Percentiles rank a stretch among this genome's conserved stretches.
These are phyloP conservation scores for Liposcelis brunnea DNA, from an alignment of 2,888 invertebrate genomes.

Conservation along the genomic window DNA sequence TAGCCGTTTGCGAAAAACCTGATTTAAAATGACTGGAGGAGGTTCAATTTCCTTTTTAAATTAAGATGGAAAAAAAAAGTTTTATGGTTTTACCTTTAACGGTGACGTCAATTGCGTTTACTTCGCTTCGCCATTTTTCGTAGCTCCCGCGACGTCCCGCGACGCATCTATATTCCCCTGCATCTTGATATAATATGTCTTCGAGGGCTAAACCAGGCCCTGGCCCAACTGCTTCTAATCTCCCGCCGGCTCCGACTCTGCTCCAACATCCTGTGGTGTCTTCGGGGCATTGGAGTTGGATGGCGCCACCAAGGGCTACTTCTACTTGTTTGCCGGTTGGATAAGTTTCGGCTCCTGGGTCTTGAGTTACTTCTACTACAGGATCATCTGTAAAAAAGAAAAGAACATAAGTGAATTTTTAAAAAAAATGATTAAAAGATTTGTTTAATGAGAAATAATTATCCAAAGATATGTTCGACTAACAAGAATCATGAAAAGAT, in stretches of 20 bases:
- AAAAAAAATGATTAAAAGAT: neutral
- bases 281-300: constrained; percentile 69
- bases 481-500: no score
- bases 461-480: no score
- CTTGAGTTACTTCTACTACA: constrained; percentile 35
- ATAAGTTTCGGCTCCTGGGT: constrained; percentile 32
- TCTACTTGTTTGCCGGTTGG: constrained; percentile 27
- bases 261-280: constrained; percentile 48
- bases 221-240: constrained; percentile 30
- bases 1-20: no score
- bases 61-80: constrained; percentile 24
- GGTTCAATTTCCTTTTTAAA: constrained; percentile 28
- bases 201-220: constrained; percentile 46
- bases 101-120: constrained; percentile 27
- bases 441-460: no score
- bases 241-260: constrained; percentile 26
- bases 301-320: constrained; percentile 71
- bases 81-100: constrained; percentile 33
- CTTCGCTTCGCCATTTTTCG: constrained; percentile 20
- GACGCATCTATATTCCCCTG: constrained; percentile 56
- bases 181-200: constrained; percentile 57
- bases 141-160: constrained; percentile 31
- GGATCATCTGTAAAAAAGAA: constrained; percentile 19
- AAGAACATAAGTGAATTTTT: neutral
- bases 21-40: no score